These are phyloP conservation scores for Cygnus buccinator DNA, from an alignment of 2,113 vertebrate genomes.

Conservation along the genomic window DNA sequence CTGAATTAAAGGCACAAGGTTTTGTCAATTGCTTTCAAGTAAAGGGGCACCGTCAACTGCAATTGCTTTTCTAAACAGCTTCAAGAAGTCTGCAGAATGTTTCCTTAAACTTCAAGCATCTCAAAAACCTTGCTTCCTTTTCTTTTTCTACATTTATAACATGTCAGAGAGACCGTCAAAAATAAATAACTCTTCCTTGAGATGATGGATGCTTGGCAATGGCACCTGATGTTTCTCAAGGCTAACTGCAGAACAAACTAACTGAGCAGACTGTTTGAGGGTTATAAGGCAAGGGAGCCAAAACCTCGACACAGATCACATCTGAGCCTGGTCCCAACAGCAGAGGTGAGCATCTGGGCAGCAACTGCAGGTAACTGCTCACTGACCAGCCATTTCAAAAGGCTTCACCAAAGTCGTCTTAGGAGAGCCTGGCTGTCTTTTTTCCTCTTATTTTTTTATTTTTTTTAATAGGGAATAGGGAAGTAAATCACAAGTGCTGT, in stretches of 20 bases:
- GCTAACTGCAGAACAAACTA: constrained; percentile 1
- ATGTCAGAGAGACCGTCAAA: not conserved
- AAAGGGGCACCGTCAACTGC: not conserved
- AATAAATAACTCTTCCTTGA: not conserved
- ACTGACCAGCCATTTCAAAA: not conserved
- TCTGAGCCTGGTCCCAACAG: not conserved
- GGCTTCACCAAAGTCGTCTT: not conserved
- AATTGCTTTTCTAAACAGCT: not conserved
- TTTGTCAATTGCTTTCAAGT: not conserved
- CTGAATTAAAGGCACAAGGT: not conserved
- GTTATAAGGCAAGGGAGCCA: not conserved
- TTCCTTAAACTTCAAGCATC: constrained; percentile 24
- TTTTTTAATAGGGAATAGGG: not conserved
- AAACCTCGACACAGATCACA: not conserved
- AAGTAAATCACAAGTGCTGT: not conserved
- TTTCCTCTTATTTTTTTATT: not conserved
- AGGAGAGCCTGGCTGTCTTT: not conserved
- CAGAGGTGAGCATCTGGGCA: not conserved
- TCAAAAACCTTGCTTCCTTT: not conserved
- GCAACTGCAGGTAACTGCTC: not conserved
- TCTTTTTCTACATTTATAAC: not conserved
- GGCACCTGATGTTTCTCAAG: not conserved
- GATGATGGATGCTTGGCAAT: constrained; percentile 7
- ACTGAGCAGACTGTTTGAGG: constrained; percentile 1
- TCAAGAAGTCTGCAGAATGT: not conserved